Conservation (phyloP, 1,140 invertebrate genomes). For the Cryptotermes secundus region DNA sequence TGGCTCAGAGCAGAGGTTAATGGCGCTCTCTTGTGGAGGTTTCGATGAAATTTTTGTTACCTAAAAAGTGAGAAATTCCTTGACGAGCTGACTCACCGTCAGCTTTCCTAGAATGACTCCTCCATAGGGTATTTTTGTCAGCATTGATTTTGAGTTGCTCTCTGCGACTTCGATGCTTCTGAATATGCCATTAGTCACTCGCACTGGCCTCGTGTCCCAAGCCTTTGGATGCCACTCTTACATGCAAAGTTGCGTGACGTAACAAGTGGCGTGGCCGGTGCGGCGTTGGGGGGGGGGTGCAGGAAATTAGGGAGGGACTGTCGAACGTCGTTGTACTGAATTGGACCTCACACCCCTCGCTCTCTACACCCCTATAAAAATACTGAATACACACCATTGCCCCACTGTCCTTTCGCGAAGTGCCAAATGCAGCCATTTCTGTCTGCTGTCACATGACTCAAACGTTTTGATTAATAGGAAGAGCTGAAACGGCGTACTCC, state of each 20-base stretch:
- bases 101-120: no score
- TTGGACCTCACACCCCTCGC: not conserved
- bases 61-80: no score
- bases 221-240: not conserved
- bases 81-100: no score
- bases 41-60: no score
- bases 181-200: not conserved
- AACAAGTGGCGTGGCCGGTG: not conserved
- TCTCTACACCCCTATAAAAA: not conserved
- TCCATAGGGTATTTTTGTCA: no score
- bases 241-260: not conserved
- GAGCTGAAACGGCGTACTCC: no score
- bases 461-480: not conserved
- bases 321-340: not conserved
- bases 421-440: not conserved
- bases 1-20: no score
- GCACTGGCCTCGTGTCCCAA: not conserved
- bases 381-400: not conserved
- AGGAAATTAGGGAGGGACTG: not conserved
- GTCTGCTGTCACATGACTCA: not conserved
- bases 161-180: not conserved
- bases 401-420: not conserved
- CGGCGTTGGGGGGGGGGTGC: not conserved
- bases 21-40: no score
- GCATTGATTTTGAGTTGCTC: no score